These are phyloP conservation scores for Genyomyrus donnyi DNA, from an alignment of 2,113 vertebrate genomes.

Conservation along the genomic window DNA sequence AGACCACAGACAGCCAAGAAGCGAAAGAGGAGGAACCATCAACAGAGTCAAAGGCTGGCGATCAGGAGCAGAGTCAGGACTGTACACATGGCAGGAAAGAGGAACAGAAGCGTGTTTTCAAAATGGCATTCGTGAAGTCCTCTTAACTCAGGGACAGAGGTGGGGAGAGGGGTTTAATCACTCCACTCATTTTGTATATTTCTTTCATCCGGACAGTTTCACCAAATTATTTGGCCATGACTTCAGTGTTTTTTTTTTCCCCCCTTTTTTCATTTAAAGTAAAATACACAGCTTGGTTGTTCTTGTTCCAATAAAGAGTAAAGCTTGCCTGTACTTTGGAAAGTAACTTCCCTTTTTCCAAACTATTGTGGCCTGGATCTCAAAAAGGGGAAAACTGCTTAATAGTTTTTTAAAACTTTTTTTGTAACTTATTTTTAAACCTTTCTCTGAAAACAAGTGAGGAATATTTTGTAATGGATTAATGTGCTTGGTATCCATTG, in stretches of 20 bases:
- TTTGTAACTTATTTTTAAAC: slow-evolving; percentile 12
- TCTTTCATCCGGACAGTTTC: slow-evolving; percentile 24
- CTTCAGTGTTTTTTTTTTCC: neutral
- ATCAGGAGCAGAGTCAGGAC: slow-evolving; percentile 47
- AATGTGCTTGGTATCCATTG: slow-evolving; percentile 58
- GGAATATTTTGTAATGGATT: slow-evolving; percentile 59
- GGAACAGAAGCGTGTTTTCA: slow-evolving; percentile 67
- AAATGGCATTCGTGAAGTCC: slow-evolving; percentile 60
- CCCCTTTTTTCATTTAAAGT: neutral
- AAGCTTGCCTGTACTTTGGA: neutral
- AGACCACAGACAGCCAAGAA: slow-evolving; percentile 32
- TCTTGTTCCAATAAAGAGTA: slow-evolving; percentile 15
- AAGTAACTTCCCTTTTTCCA: slow-evolving; percentile 1
- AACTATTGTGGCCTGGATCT: neutral
- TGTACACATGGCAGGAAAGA: slow-evolving; percentile 58
- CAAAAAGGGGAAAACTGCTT: neutral
- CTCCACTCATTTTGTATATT: slow-evolving; percentile 26
- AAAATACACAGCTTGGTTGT: neutral
- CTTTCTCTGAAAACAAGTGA: slow-evolving; percentile 44
- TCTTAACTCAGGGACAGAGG: slow-evolving; percentile 30
- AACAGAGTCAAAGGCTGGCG: slow-evolving; percentile 53
- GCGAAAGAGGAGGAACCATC: slow-evolving; percentile 59
- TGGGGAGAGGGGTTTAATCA: slow-evolving; percentile 26
- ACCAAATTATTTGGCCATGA: neutral
- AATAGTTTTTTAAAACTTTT: neutral